Base-by-base conservation (phyloP, 2,113 vertebrate species). In the Columba livia region DNA sequence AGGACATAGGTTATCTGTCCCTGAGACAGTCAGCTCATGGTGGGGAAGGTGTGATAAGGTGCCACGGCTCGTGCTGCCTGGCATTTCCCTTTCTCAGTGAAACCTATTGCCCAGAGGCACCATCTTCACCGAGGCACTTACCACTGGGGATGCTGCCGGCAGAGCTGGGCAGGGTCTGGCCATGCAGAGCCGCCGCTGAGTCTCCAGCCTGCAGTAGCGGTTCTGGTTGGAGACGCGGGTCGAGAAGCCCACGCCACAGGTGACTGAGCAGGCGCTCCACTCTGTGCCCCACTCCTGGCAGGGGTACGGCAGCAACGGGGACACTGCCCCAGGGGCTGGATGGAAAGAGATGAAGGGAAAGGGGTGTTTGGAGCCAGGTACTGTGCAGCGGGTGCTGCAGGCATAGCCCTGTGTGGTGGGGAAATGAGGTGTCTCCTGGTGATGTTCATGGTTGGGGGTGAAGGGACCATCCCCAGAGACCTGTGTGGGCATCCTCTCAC, bases 151-250 rank as follows among this genome's bases (percentile, higher is more conserved):
- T 14, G 94, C 61, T 2, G 84, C 90, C 0, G 40, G 85, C 82
- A 66, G 81, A 9, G 69, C 75, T 1, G 72, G 97, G 93, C 99
- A 99, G 75, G 98, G 98, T 38, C 98, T 94, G 79, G 96, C 82
- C 83, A 98, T 81, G 84, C 99, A 99, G 48, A 99, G 97, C 28
- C 98, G 97, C 21, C 90, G 97, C 97, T 99, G 98, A 44, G 97
- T 98, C 97, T 99, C 98, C 94, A 99, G 97, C 29, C 97, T 97
- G 95, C 99, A 99, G 95, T 95, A 96, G 12, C 47, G 96, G 83
- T 99, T 99, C 97, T 98, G 98, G 97, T 99, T 99, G 81, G 99
- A 98, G 32, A 99, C 97, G 0, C 99, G 98, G 6, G 97, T 99
- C 67, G 99, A 98, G 67, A 99, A 74, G 7, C 99, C 99, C 5